Evolutionary conservation across 1,140 invertebrate species (phyloP).

Genomic region (Aphis gossypii): DNA sequence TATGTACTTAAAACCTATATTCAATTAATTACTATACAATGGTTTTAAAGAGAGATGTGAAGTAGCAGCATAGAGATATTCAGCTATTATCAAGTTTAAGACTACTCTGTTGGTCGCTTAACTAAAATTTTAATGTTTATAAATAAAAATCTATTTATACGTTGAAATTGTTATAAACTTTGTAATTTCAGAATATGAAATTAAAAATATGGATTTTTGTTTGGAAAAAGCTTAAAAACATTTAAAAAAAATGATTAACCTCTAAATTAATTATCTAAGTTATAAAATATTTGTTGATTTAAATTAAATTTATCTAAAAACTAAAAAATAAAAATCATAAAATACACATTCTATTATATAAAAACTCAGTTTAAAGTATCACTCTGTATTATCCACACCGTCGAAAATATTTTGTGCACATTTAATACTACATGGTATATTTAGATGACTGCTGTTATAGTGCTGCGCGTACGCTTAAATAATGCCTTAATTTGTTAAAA

Average conservation of each 20-base stretch:
- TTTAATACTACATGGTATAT: neutral
- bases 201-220: neutral
- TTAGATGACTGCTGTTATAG: neutral
- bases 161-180: neutral
- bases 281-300: neutral
- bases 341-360: neutral
- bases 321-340: neutral
- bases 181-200: neutral
- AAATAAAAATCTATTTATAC: constrained; percentile 16
- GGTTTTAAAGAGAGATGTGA: neutral
- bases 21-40: neutral
- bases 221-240: neutral
- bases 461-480: neutral
- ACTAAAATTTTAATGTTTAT: neutral
- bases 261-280: neutral
- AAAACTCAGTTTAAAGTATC: neutral
- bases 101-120: neutral
- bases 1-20: neutral
- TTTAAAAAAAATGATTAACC: neutral
- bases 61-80: neutral
- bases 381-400: neutral
- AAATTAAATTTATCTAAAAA: neutral
- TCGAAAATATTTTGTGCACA: neutral
- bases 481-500: neutral
- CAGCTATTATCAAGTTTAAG: neutral